A percentile compares a stretch with the other conserved stretches of the same genome.
Evolutionary conservation across 2,888 invertebrate genomes (phyloP).

Genomic region (Conistra vaccinii): DNA sequence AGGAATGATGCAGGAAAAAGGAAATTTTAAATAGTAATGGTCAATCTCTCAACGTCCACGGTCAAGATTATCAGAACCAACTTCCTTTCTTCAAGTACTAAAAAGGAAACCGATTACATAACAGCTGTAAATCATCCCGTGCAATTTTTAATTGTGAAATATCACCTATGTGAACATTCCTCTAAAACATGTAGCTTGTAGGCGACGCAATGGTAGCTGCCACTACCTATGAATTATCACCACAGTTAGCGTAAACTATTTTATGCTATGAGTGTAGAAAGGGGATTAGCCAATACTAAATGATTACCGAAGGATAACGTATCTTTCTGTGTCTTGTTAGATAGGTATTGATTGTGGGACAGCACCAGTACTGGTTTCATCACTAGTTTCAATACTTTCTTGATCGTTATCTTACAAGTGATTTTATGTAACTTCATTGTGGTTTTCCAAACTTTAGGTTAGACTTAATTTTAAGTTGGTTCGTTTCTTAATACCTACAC

Average conservation of each 20-base stretch:
- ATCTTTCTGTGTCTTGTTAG: not conserved
- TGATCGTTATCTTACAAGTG: no score
- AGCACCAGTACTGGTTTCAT: no score
- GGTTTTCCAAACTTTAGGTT: no score
- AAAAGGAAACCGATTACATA: slow-evolving; percentile 25
- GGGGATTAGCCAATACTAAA: not conserved
- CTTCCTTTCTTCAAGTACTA: not conserved
- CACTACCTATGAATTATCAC: slow-evolving; percentile 38
- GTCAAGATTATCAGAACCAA: not conserved
- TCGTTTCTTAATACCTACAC: no score
- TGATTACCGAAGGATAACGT: not conserved
- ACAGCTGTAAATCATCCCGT: slow-evolving; percentile 25
- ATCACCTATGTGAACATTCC: slow-evolving; percentile 44
- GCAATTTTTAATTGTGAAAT: slow-evolving; percentile 57
- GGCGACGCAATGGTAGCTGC: slow-evolving; percentile 43
- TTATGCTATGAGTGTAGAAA: slow-evolving; percentile 13
- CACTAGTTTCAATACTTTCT: no score
- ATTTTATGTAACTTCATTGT: no score
- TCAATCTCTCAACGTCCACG: not conserved
- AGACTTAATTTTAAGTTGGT: no score
- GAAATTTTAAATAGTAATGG: not conserved
- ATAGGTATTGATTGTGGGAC: not conserved
- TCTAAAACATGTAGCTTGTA: slow-evolving; percentile 50
- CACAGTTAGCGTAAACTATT: slow-evolving; percentile 15
- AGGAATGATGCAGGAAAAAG: not conserved